Conservation (phyloP, 2,113 vertebrate genomes). For the Dipodomys ordii region DNA sequence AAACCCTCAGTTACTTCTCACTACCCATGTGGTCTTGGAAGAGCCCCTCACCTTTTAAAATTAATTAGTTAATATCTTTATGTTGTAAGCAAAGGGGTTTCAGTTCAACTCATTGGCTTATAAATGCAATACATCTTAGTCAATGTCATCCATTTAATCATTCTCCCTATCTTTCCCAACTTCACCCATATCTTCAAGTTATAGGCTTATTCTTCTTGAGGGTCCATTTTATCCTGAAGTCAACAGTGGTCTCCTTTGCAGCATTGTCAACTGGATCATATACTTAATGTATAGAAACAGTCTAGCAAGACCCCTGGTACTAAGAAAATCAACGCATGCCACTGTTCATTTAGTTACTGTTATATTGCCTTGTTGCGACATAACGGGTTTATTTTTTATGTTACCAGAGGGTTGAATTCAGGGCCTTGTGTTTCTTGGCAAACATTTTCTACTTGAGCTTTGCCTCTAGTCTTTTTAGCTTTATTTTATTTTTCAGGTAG, state of each 20-base stretch:
- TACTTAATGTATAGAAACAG: background rate
- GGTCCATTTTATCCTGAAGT: constrained; percentile 25
- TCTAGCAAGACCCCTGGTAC: background rate
- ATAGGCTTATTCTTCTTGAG: background rate
- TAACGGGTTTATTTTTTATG: background rate
- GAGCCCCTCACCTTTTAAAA: background rate
- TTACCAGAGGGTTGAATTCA: too few relatives aligned
- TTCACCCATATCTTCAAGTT: too few relatives aligned
- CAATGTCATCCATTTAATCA: too few relatives aligned
- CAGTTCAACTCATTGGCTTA: too few relatives aligned
- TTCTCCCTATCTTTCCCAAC: too few relatives aligned
- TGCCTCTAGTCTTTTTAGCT: too few relatives aligned
- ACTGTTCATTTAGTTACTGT: constrained; percentile 9
- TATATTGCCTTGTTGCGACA: background rate
- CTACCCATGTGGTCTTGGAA: constrained; percentile 10
- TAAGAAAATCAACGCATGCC: background rate
- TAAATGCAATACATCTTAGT: too few relatives aligned
- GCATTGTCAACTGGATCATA: background rate
- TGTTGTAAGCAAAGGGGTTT: too few relatives aligned
- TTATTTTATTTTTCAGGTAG: too few relatives aligned
- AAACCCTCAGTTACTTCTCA: constrained; percentile 4
- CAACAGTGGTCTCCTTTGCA: background rate
- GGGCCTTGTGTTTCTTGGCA: too few relatives aligned
- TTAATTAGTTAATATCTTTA: too few relatives aligned
- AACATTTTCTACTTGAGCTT: too few relatives aligned